Evolutionary conservation across 1,140 invertebrate species (phyloP), one percentile per base, ranked within the genome.

Genomic region (Meloidogyne chitwoodi): DNA sequence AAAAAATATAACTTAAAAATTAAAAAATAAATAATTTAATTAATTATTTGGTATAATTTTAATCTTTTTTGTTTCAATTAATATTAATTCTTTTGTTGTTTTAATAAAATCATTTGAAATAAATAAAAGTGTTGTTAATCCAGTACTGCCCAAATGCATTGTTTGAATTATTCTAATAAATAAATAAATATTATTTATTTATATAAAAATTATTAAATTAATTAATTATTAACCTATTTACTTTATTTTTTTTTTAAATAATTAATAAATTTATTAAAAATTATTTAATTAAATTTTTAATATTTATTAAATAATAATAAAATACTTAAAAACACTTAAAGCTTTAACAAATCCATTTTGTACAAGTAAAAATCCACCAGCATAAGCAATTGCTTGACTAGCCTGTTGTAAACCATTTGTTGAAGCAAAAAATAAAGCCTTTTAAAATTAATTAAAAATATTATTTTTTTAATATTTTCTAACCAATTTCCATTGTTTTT

Each of bases 141-240:
- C 75, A 26, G 68, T 22, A 38, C 67, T 73, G 16, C 75, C 75
- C 66, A 76, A 70, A 70, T 76, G 41, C 75, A 76, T 76, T 27
- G 75, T 76, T 71, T 76, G 75, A 27, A 76, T 76, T 62, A 76
- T 76, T 69, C 75, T 76, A 38, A 38, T 38, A 38, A 38, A 38
- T 38, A 8, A 6, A 38, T 4, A 19, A 70, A 24, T 26, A 31
- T 6, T 24, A 34, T 64, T 41, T 16, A 73, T 29, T n/a, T 44
- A 70, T 70, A 8, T 5, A 2, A 24, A 19, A 22, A 0, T n/a
- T n/a, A n/a, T n/a, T n/a, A n/a, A 70, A 70, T 70, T 5, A 70
- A 70, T 70, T 41, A n/a, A 22, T 16, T 56, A 24, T 41, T 34
- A 16, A 24, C 4, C n/a, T 3, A 34, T 69, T 22, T 31, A 10